Base-by-base conservation (phyloP, 1,140 invertebrate species). In the Laupala kohalensis region DNA sequence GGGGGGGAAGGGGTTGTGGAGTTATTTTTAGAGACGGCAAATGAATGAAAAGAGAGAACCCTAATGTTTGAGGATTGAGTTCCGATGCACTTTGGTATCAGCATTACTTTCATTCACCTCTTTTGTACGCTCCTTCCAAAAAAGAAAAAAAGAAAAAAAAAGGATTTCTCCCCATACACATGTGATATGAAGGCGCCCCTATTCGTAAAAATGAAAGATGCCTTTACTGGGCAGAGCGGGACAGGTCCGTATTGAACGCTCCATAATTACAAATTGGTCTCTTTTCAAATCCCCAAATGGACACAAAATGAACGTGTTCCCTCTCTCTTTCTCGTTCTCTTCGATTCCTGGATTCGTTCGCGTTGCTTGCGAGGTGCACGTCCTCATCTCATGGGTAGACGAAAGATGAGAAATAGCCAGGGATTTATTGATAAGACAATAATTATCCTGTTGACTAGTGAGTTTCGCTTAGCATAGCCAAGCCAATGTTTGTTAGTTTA, bases 251-350 rank as follows among this genome's bases (percentile, higher is more conserved):
- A 69, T 72, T 72, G 67, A 72, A 72, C 71, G 69, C 63, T 25
- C 71, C 62, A 69, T 72, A 72, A 72, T 72, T 72, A 72, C 71
- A 72, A 72, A 72, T 72, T 72, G 71, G 71, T 69, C 68, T 66
- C 71, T 72, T 72, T 72, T 72, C 71, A 72, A 69, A 69, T 72
- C 67, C 25, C 63, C 71, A 72, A 72, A 72, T 72, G 71, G 71
- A 63, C 71, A 69, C 71, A 66, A 69, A 72, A 72, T 69, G 71
- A 72, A 72, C 67, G n/a, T n/a, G n/a, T n/a, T n/a, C n/a, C 71
- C 30, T 65, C 64, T 67, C 64, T 72, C 26, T 28, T 15, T 27
- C 67, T 25, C 13, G 24, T 30, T 29, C 26, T 25, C 67, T 23
- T 68, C 19, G 19, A 29, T 29, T n/a, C 4, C 12, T 27, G 15